Conservation (phyloP, 2,888 invertebrate genomes). For the Gastracanthus pulcherrimus region DNA sequence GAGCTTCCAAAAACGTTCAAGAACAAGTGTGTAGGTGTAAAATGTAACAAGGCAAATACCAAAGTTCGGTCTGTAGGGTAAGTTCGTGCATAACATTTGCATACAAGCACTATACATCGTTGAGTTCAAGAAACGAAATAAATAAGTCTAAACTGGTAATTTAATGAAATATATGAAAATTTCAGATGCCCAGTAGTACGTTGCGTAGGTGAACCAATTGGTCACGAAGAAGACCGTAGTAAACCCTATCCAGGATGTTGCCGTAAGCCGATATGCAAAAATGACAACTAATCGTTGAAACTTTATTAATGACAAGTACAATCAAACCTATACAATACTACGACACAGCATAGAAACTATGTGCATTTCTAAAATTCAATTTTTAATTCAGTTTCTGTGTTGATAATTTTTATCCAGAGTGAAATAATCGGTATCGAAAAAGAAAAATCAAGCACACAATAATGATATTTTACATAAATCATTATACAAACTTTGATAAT, state of each 20-base stretch:
- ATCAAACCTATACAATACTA: too few relatives aligned
- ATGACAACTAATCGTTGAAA: background rate
- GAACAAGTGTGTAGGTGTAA: background rate
- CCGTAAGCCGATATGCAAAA: background rate
- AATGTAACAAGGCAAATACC: background rate
- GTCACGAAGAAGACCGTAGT: background rate
- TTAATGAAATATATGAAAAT: background rate
- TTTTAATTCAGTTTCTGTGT: too few relatives aligned
- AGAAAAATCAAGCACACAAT: too few relatives aligned
- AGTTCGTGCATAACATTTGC: too few relatives aligned
- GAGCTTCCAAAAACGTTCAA: background rate
- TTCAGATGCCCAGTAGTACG: background rate
- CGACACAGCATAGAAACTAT: too few relatives aligned
- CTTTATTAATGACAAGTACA: background rate
- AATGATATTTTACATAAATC: too few relatives aligned
- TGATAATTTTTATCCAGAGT: too few relatives aligned
- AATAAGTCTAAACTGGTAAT: background rate
- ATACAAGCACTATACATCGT: background rate
- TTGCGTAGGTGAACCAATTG: background rate
- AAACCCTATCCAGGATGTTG: constrained; percentile 2
- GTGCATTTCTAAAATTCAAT: too few relatives aligned
- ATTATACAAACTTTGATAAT: too few relatives aligned
- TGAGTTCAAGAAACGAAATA: background rate
- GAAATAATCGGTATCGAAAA: too few relatives aligned
- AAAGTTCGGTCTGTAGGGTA: background rate